A percentile compares a stretch with the other conserved stretches of the same genome.
phyloP scores from a whole-genome alignment of 2,797 vertebrate genomes.

The Gymnopithys bicolor region DNA sequence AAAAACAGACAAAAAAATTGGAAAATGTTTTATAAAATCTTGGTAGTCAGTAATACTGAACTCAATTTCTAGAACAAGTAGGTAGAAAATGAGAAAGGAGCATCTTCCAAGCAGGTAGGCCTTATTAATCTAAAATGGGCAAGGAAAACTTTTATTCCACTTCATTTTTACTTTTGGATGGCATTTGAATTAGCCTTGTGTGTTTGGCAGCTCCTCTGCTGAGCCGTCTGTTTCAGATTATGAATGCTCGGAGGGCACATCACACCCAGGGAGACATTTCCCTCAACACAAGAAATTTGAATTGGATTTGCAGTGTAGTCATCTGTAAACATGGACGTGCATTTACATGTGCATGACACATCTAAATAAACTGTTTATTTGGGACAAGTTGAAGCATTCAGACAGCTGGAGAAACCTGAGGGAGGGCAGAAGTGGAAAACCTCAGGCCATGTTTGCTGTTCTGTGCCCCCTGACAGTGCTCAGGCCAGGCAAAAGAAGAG shows the following conservation, averaged over 20 bases:
- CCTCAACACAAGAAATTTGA: slow-evolving; percentile 7
- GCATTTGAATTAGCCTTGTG: slow-evolving; percentile 42
- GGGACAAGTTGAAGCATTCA: neutral
- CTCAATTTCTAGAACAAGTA: neutral
- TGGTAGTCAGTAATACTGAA: neutral
- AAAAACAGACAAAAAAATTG: neutral
- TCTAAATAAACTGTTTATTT: neutral
- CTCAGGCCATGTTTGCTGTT: neutral
- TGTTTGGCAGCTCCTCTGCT: slow-evolving; percentile 54
- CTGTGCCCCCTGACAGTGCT: neutral
- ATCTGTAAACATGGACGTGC: slow-evolving; percentile 13
- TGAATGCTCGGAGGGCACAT: slow-evolving; percentile 32
- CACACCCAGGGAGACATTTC: slow-evolving; percentile 25
- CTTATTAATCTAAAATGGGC: neutral
- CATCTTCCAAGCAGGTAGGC: neutral
- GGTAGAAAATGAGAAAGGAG: neutral
- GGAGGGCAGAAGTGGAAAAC: neutral
- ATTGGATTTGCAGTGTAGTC: slow-evolving; percentile 4
- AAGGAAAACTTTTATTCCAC: slow-evolving; percentile 37
- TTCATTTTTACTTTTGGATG: slow-evolving; percentile 55
- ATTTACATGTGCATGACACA: neutral
- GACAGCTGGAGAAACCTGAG: neutral
- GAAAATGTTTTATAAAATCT: neutral
- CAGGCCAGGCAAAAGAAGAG: neutral
- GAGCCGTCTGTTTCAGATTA: slow-evolving; percentile 57